Evolutionary conservation across 2,797 vertebrate genomes (phyloP), one percentile per base, ranked within the genome.

Genomic region (Cephalopachus bancanus): DNA sequence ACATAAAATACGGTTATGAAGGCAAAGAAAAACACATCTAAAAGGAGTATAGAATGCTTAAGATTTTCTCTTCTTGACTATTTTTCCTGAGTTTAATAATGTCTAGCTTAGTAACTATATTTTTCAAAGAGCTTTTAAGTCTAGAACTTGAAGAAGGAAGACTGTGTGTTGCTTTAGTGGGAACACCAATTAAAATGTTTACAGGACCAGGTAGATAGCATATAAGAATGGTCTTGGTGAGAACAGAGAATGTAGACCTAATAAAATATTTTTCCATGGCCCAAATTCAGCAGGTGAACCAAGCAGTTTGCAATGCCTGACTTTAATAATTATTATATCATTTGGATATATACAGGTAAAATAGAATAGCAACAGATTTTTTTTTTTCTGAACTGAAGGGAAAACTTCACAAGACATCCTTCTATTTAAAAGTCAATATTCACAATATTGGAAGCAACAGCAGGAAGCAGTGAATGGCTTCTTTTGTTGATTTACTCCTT

Each of bases 41-140:
- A 92, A 94, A 83, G 11, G 2, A 44, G 3, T 28, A 69, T 19
- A 67, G 33, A 30, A 72, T 0, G 16, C 11, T 85, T 93, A 81
- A 69, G 44, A 74, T 90, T 89, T 90, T 81, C 53, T 93, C 5
- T 89, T 15, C 16, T 72, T 93, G 37, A 78, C 11, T 10, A 69
- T 75, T 84, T 93, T 67, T 10, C 17, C 9, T 30, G 53, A 80
- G 24, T 84, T 80, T 72, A 89, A 89, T 51, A 80, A 83, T 69
- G 7, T n/a, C 51, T 76, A 51, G 22, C 74, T 67, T 57, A 75
- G 30, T 64, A 95, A 60, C 26, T 89, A 53, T 10, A 89, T 74
- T 74, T 93, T 91, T 55, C 62, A 80, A 86, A 94, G 72, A 78
- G n/a, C 16, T 83, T 89, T 93, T 24, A 93, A 65, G 57, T n/a